A percentile compares a stretch with the other conserved stretches of the same genome.
Evolutionary conservation across 1,140 invertebrate species (phyloP).

Genomic region (Anagrus nilaparvatae): DNA sequence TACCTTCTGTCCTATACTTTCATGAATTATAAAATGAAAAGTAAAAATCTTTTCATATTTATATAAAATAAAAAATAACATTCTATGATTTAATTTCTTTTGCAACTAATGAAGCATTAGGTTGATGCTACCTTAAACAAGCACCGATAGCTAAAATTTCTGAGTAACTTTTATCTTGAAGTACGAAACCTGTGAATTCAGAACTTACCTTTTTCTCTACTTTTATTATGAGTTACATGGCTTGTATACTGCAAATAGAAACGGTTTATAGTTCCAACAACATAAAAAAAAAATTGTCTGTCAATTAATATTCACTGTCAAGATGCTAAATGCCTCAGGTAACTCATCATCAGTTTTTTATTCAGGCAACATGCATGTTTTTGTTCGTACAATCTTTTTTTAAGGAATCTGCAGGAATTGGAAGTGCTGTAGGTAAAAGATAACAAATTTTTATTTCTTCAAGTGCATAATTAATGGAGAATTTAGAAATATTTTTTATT

Average conservation of each 20-base stretch:
- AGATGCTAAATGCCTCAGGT: no score
- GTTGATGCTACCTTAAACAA: slow-evolving; percentile 92
- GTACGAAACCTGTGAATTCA: slow-evolving; percentile 43
- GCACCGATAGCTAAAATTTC: slow-evolving; percentile 81
- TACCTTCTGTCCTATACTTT: slow-evolving; percentile 70
- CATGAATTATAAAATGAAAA: no score
- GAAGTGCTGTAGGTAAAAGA: no score
- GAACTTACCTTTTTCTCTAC: slow-evolving; percentile 6
- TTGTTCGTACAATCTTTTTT: no score
- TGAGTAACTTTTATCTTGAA: slow-evolving; percentile 76
- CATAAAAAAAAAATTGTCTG: slow-evolving; percentile 7
- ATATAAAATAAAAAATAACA: slow-evolving; percentile 7
- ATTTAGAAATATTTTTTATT: no score
- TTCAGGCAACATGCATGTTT: no score
- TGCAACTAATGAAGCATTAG: slow-evolving; percentile 83
- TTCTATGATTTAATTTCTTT: slow-evolving; percentile 81
- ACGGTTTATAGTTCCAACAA: slow-evolving; percentile 22
- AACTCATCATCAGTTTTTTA: no score
- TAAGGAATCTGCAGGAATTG: no score
- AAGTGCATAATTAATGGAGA: no score
- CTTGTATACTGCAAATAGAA: slow-evolving; percentile 6
- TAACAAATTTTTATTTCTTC: no score
- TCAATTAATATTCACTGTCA: background rate
- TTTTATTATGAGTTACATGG: slow-evolving; percentile 6
- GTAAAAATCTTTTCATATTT: slow-evolving; percentile 6